Evolutionary conservation across 2,888 invertebrate genomes (phyloP).

Genomic region (Emesis castigata): DNA sequence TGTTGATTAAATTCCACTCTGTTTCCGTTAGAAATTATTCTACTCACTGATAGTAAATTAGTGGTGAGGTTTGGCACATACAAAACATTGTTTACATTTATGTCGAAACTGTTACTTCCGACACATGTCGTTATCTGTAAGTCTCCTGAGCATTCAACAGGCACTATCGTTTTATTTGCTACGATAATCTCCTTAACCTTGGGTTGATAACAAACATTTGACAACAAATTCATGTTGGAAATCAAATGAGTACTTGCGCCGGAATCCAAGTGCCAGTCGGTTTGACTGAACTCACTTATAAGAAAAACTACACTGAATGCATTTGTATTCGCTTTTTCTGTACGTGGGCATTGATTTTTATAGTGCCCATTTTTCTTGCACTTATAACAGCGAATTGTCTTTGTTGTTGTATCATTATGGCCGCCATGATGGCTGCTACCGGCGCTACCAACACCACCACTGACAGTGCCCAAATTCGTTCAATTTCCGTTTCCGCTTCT

Average conservation of each 20-base stretch:
- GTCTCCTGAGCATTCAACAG: slow-evolving; percentile 35
- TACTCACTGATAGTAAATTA: slow-evolving; percentile 54
- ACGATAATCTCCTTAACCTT: slow-evolving; percentile 25
- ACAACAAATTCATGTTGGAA: slow-evolving; percentile 24
- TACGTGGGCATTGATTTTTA: slow-evolving; percentile 41
- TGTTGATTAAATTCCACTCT: slow-evolving; percentile 34
- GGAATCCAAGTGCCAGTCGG: slow-evolving; percentile 25
- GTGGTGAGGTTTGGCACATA: slow-evolving; percentile 56
- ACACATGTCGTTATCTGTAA: slow-evolving; percentile 28
- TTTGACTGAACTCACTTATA: neutral
- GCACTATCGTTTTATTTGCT: slow-evolving; percentile 17
- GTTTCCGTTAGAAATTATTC: slow-evolving; percentile 46
- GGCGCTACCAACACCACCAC: neutral
- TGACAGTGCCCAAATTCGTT: neutral
- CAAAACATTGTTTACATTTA: neutral
- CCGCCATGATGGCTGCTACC: neutral
- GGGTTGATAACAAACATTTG: slow-evolving; percentile 17
- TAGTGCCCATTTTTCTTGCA: slow-evolving; percentile 52
- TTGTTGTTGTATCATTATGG: neutral
- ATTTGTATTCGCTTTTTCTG: slow-evolving; percentile 34
- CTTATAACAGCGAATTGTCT: slow-evolving; percentile 45
- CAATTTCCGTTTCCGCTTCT: neutral
- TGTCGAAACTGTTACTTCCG: neutral
- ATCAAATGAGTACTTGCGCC: slow-evolving; percentile 57
- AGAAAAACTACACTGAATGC: slow-evolving; percentile 60